Base-by-base conservation (phyloP, 1,140 invertebrate genomes). In the Bombus haemorrhoidalis region DNA sequence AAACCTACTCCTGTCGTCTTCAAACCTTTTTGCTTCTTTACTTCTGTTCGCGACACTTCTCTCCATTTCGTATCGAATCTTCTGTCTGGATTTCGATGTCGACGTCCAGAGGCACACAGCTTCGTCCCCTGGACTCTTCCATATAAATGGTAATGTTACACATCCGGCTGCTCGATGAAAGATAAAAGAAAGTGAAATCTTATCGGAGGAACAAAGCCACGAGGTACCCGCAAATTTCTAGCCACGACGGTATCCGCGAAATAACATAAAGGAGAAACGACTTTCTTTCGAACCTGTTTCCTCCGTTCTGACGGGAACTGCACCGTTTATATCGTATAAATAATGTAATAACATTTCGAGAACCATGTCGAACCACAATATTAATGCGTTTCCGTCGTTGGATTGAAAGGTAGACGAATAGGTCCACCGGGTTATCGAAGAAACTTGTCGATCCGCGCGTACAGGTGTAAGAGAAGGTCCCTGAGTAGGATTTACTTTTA, bases 91-190 rank as follows among this genome's bases (percentile, higher is more conserved):
- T 89, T 90, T 87, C 81, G 77, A 85, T 32, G 62, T 89, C 77
- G 77, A 81, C 53, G 59, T 80, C 81, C 71, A 83, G 53, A 57
- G 57, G 28, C 4, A 62, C 41, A 15, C 69, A 22, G 18, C 79
- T 28, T 81, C 22, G 62, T 47, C 59, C 78, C 34, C 69, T 34
- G 22, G 47, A 28, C 77, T 62, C 37, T 37, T 72, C 64, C 78
- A 82, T 87, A 89, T 81, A 86, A 90, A 89, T 90, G 88, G 74
- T 89, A 90, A 90, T 84, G 81, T 78, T 75, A 86, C 89, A 77
- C 79, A 39, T 39, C 68, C 22, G 34, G 80, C 37, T 34, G 66
- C 57, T 47, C n/a, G 68, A 41, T 10, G 74, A 43, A 10, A n/a
- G 25, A n/a, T 4, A 12, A 39, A 12, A 34, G 10, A 37, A 37